These are phyloP conservation scores for Drosophila koepferae DNA, from an alignment of 2,888 invertebrate species.

Conservation along the genomic window DNA sequence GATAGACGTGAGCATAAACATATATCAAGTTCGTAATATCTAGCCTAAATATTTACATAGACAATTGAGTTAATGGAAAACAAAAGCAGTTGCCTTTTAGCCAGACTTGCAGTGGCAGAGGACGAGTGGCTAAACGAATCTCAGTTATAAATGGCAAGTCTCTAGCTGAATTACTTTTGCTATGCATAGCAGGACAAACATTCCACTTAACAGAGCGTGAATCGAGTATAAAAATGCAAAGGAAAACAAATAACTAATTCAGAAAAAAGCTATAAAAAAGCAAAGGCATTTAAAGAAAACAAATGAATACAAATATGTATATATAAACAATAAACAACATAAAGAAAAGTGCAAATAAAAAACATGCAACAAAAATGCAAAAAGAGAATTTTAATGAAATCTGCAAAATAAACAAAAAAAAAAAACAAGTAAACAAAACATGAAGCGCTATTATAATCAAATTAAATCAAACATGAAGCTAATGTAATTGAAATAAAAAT, in stretches of 20 bases:
- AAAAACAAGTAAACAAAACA: neutral
- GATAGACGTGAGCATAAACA: neutral
- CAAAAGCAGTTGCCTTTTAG: neutral
- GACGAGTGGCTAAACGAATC: neutral
- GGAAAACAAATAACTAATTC: neutral
- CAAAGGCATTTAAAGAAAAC: neutral
- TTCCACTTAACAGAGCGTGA: neutral
- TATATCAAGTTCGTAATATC: neutral
- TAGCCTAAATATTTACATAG: neutral
- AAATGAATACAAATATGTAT: constrained; percentile 1
- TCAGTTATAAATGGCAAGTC: neutral
- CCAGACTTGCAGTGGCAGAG: neutral
- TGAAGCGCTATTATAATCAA: constrained; percentile 4
- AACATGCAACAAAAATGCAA: neutral
- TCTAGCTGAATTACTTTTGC: neutral
- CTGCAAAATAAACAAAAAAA: neutral
- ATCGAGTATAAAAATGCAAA: neutral
- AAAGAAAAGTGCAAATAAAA: neutral
- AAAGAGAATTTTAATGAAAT: constrained; percentile 10
- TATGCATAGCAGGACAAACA: neutral
- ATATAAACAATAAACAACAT: constrained; percentile 4
- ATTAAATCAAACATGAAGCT: constrained; percentile 7
- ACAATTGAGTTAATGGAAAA: neutral
- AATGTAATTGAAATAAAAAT: constrained; percentile 9
- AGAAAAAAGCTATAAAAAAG: neutral